Conservation (phyloP, 2,888 invertebrate genomes). For the Smittia sp. region DNA sequence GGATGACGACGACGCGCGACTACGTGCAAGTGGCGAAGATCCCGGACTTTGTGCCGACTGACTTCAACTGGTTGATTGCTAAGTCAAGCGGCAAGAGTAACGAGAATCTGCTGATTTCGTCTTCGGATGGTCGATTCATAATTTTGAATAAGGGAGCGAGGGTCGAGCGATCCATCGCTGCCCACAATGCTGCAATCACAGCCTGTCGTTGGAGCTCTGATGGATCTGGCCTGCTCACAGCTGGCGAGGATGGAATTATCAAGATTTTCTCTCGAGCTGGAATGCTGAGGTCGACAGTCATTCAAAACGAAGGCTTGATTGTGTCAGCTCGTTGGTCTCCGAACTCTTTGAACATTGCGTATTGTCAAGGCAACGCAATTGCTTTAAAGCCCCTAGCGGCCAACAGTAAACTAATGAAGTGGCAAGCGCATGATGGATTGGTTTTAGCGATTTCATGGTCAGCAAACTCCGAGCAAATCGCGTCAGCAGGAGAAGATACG, state of each 20-base stretch:
- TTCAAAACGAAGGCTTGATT: constrained; percentile 78
- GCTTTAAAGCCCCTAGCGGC: constrained; percentile 71
- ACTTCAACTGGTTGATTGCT: constrained; percentile 78
- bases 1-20: constrained; percentile 81
- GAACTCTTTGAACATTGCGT: constrained; percentile 65
- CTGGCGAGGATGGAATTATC: constrained; percentile 93
- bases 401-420: constrained; percentile 73
- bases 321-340: constrained; percentile 83
- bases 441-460: constrained; percentile 95
- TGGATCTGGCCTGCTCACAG: constrained; percentile 90
- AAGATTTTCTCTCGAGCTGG: constrained; percentile 98
- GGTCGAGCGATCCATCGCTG: constrained; percentile 88
- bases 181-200: constrained; percentile 87
- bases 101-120: constrained; percentile 80
- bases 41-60: constrained; percentile 80
- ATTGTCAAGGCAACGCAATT: constrained; percentile 66
- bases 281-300: constrained; percentile 84
- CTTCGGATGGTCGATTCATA: constrained; percentile 87
- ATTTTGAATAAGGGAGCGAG: constrained; percentile 85
- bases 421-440: constrained; percentile 95
- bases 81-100: constrained; percentile 51
- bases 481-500: constrained; percentile 96
- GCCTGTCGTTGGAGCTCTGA: constrained; percentile 92
- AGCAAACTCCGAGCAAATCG: constrained; percentile 81
- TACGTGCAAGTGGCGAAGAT: constrained; percentile 74